Evolutionary conservation across 2,797 vertebrate species (phyloP).

Genomic region (Microcaecilia unicolor): DNA sequence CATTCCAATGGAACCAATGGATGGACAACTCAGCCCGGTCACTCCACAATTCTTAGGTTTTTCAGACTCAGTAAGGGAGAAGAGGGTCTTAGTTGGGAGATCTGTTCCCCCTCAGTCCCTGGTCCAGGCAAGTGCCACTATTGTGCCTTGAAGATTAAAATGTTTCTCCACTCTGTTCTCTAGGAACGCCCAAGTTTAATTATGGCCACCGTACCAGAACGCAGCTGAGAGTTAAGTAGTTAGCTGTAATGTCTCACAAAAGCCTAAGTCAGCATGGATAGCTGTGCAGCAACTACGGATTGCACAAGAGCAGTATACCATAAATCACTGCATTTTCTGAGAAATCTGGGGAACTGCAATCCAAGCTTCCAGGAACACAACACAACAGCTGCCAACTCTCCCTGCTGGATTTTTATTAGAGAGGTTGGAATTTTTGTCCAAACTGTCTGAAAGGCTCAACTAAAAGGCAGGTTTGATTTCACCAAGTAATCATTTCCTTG

Average conservation of each 20-base stretch:
- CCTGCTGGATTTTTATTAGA: constrained; percentile 36
- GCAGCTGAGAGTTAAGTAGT: constrained; percentile 25
- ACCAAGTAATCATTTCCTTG: too few species aligned
- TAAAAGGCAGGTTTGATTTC: constrained; percentile 13
- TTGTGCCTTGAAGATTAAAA: too few species aligned
- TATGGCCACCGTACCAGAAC: too few species aligned
- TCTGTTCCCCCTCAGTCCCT: too few species aligned
- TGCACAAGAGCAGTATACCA: constrained; percentile 64
- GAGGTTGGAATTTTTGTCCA: constrained; percentile 36
- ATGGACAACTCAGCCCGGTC: too few species aligned
- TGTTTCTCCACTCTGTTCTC: too few species aligned
- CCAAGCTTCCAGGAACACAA: constrained; percentile 81
- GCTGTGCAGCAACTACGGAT: constrained; percentile 47
- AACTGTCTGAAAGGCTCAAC: constrained; percentile 26
- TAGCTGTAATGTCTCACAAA: constrained; percentile 27
- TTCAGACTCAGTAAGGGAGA: too few species aligned
- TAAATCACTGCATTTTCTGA: constrained; percentile 84
- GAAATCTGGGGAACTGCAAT: constrained; percentile 84
- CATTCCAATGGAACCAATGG: too few species aligned
- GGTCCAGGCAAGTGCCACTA: too few species aligned
- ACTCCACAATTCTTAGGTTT: too few species aligned
- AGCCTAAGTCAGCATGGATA: constrained; percentile 37
- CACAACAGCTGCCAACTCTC: constrained; percentile 60
- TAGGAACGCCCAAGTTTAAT: too few species aligned
- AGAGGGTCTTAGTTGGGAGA: too few species aligned